These are phyloP conservation scores for Mimas tiliae DNA, from an alignment of 2,888 invertebrate species.

Conservation along the genomic window DNA sequence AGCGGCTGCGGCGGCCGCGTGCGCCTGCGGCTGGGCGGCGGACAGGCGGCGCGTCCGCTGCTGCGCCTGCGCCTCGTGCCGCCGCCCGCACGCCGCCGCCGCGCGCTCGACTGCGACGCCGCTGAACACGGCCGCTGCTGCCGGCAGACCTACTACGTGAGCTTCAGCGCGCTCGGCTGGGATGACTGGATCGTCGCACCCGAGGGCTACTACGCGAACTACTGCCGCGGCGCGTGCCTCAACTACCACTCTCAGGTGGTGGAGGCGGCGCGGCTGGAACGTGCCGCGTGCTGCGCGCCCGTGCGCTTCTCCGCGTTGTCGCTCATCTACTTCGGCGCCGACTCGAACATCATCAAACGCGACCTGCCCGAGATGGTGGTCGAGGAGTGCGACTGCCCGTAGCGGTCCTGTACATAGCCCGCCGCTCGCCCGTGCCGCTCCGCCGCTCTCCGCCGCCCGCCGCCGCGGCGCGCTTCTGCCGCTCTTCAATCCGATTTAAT, in stretches of 20 bases:
- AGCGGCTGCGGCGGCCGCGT: slow-evolving; percentile 91
- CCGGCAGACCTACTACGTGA: slow-evolving; percentile 95
- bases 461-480: slow-evolving; percentile 74
- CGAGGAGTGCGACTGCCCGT: slow-evolving; percentile 97
- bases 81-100: slow-evolving; percentile 89
- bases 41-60: slow-evolving; percentile 90
- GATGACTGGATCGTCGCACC: slow-evolving; percentile 97
- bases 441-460: slow-evolving; percentile 50
- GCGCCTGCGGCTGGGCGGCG: slow-evolving; percentile 86
- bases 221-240: slow-evolving; percentile 95
- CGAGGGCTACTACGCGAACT: slow-evolving; percentile 96
- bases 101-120: slow-evolving; percentile 93
- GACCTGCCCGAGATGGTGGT: slow-evolving; percentile 98
- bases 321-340: slow-evolving; percentile 95
- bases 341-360: slow-evolving; percentile 95
- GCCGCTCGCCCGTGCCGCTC: slow-evolving; percentile 49
- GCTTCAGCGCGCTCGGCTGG: slow-evolving; percentile 96
- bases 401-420: slow-evolving; percentile 73
- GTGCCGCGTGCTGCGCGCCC: slow-evolving; percentile 96
- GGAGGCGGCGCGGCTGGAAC: slow-evolving; percentile 94
- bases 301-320: slow-evolving; percentile 96
- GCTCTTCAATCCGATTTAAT: slow-evolving; percentile 79
- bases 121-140: slow-evolving; percentile 86
- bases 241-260: slow-evolving; percentile 96
- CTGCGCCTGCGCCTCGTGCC: slow-evolving; percentile 91